Conservation (phyloP, 1,140 invertebrate genomes). For the Neodiprion virginianus region DNA sequence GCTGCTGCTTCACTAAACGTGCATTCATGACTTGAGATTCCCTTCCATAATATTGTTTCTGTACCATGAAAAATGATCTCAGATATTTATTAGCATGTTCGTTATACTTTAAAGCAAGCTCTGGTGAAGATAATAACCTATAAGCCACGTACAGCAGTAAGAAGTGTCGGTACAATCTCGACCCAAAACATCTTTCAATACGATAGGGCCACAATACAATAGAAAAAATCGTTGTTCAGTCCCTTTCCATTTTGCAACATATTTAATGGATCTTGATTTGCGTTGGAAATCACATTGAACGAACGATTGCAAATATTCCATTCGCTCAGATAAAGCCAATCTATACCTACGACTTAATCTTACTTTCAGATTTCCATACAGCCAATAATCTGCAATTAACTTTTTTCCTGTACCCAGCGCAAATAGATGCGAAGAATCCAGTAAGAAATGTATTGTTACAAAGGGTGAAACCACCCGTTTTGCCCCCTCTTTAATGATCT, state of each 20-base stretch:
- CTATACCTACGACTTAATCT: slow-evolving; percentile 15
- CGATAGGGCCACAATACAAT: slow-evolving; percentile 31
- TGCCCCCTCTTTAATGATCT: no score
- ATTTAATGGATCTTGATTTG: slow-evolving; percentile 22
- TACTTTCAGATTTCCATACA: slow-evolving; percentile 26
- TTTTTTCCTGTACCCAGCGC: slow-evolving; percentile 15
- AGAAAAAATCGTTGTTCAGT: slow-evolving; percentile 35
- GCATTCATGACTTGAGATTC: slow-evolving; percentile 18
- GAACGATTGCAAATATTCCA: slow-evolving; percentile 25
- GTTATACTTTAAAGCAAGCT: neutral
- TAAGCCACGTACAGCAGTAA: slow-evolving; percentile 28
- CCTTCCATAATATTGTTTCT: neutral
- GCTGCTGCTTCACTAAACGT: slow-evolving; percentile 26
- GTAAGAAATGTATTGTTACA: slow-evolving; percentile 12
- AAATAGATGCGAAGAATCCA: slow-evolving; percentile 31
- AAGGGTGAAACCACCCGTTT: no score
- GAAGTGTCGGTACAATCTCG: slow-evolving; percentile 28
- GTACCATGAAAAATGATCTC: neutral
- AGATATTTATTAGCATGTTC: neutral
- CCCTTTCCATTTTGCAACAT: slow-evolving; percentile 30
- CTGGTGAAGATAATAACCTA: slow-evolving; percentile 18
- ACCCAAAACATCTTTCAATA: slow-evolving; percentile 23
- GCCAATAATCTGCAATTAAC: slow-evolving; percentile 25
- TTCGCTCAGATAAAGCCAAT: slow-evolving; percentile 19
- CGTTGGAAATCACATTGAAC: slow-evolving; percentile 31